Percentiles rank a stretch among this genome's conserved stretches.
Evolutionary conservation across 2,113 vertebrate species (phyloP).

Genomic region (Zosterops lateralis): DNA sequence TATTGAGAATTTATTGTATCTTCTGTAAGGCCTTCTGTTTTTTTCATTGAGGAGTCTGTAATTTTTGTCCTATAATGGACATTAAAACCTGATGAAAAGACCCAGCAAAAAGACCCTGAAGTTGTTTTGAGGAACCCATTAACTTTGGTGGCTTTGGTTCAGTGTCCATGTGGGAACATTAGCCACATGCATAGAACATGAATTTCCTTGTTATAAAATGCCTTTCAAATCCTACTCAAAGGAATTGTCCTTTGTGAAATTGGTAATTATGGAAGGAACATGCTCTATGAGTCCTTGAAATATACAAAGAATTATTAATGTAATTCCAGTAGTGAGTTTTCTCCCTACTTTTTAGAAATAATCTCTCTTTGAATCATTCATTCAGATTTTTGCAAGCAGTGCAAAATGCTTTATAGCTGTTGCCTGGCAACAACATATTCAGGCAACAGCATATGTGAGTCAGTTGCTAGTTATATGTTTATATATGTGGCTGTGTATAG

Average conservation of each 20-base stretch:
- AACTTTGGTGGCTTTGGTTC: background rate
- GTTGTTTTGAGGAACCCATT: background rate
- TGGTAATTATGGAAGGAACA: background rate
- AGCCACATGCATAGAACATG: background rate
- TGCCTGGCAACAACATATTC: slow-evolving; percentile 60
- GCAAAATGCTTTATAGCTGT: slow-evolving; percentile 54
- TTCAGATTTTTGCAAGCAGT: slow-evolving; percentile 61
- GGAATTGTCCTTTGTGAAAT: background rate
- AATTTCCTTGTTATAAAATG: slow-evolving; percentile 29
- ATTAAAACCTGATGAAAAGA: background rate
- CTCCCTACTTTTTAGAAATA: slow-evolving; percentile 26
- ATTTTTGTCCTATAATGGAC: background rate
- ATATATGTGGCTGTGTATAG: background rate
- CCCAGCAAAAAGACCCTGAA: background rate
- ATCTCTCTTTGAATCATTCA: slow-evolving; percentile 43
- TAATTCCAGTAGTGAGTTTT: slow-evolving; percentile 31
- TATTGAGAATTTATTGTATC: background rate
- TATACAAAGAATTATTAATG: slow-evolving; percentile 37
- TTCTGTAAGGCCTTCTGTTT: background rate
- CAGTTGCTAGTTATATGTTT: slow-evolving; percentile 32
- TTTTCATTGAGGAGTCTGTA: background rate
- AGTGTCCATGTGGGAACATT: background rate
- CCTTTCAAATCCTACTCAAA: slow-evolving; percentile 13
- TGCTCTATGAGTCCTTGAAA: slow-evolving; percentile 15
- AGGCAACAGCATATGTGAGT: slow-evolving; percentile 45